These are phyloP conservation scores for Caenorhabditis plicata DNA, from an alignment of 2,888 invertebrate genomes.

Conservation along the genomic window DNA sequence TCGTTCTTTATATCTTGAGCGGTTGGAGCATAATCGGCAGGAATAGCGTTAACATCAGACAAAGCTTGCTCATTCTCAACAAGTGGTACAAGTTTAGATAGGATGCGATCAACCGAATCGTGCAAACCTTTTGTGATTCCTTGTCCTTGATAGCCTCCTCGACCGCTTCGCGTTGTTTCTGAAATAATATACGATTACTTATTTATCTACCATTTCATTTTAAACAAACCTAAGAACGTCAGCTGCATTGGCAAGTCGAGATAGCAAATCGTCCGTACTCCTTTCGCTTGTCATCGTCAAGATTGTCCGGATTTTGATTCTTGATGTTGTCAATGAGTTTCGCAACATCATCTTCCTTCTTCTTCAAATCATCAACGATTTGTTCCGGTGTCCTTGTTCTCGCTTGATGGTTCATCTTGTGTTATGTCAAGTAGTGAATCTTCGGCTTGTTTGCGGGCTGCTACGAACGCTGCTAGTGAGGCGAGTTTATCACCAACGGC, in stretches of 20 bases:
- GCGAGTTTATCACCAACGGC: constrained; percentile 41
- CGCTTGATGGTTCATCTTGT: neutral
- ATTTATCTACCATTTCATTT: no score
- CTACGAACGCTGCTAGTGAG: constrained; percentile 39
- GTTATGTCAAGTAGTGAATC: constrained; percentile 8
- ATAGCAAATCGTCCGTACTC: constrained; percentile 31
- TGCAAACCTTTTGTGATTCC: constrained; percentile 32
- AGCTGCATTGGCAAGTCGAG: constrained; percentile 32
- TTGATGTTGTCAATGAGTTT: constrained; percentile 21
- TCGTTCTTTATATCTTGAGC: constrained; percentile 29
- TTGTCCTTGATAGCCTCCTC: constrained; percentile 31
- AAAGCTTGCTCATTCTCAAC: constrained; percentile 33
- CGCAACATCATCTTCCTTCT: constrained; percentile 15
- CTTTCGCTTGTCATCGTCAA: constrained; percentile 27
- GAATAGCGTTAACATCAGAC: constrained; percentile 36
- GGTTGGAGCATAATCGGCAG: constrained; percentile 28
- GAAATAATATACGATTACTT: constrained; percentile 7
- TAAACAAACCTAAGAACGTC: constrained; percentile 31
- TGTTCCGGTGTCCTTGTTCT: constrained; percentile 11
- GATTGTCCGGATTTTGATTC: constrained; percentile 14
- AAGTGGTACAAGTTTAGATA: constrained; percentile 28
- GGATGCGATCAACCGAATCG: constrained; percentile 27
- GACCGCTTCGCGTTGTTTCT: constrained; percentile 30
- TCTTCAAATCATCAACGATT: constrained; percentile 12
- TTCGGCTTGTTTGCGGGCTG: constrained; percentile 36